These are phyloP conservation scores for Cyprinodon variegatus DNA, from an alignment of 2,113 vertebrate genomes.

Conservation along the genomic window DNA sequence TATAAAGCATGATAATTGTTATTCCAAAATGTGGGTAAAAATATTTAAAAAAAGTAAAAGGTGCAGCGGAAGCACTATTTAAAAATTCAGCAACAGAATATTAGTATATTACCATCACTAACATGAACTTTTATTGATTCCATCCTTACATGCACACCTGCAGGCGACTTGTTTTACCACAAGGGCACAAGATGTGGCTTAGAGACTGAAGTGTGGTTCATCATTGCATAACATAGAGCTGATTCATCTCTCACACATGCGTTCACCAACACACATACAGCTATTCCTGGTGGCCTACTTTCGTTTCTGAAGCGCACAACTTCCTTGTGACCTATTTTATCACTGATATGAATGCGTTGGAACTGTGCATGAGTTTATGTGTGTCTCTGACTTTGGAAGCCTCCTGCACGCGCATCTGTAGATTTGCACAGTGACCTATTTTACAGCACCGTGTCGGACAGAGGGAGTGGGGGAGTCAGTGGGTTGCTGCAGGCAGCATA, in stretches of 20 bases:
- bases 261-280: not conserved
- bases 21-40: not conserved
- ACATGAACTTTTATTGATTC: not conserved
- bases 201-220: slow-evolving; percentile 41
- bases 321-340: slow-evolving; percentile 58
- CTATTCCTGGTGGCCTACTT: slow-evolving; percentile 72
- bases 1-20: not conserved
- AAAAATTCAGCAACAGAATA: no score
- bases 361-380: not conserved
- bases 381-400: slow-evolving; percentile 7
- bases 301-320: slow-evolving; percentile 47
- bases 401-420: slow-evolving; percentile 20
- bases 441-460: slow-evolving; percentile 33
- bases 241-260: slow-evolving; percentile 61
- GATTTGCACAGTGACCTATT: slow-evolving; percentile 60
- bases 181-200: slow-evolving; percentile 53
- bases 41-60: not conserved
- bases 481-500: slow-evolving; percentile 58
- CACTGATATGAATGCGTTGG: slow-evolving; percentile 23
- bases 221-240: slow-evolving; percentile 70
- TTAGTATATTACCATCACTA: not conserved
- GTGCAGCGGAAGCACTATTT: not conserved
- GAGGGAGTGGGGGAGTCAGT: slow-evolving; percentile 42
- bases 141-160: slow-evolving; percentile 4
- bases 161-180: slow-evolving; percentile 47